Base-by-base conservation (phyloP, 2,113 vertebrate species). In the Zeus faber region DNA sequence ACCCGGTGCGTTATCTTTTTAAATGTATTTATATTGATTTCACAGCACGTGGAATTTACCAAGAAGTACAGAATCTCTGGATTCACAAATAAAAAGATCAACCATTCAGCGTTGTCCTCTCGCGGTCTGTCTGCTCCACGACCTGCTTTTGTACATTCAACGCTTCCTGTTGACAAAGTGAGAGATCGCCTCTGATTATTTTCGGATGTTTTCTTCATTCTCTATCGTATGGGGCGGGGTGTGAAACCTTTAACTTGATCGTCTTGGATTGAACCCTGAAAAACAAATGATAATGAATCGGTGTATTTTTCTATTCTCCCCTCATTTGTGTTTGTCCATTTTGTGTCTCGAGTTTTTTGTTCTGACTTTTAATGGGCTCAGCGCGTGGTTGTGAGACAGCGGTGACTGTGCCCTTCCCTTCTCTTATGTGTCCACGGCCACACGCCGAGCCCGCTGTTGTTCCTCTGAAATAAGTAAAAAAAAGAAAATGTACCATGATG, bases 1-100 rank as follows among this genome's bases (percentile, higher is more conserved):
- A 45, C n/a, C 43, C 51, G 58, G 47, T 69, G 65, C 50, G 17
- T 66, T 70, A 67, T 72, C 67, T 84, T 88, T 85, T 85, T 46
- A 50, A 79, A 73, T 77, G 81, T 89, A 89, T 89, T 89, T 89
- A 88, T 88, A 85, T 82, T 67, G 33, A 84, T 88, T 89, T 88
- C 89, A 87, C 86, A 18, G 23, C 39, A 39, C 54, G 80, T 88
- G 87, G 85, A 82, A 83, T 84, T 83, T 80, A 73, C 44, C 54
- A 55, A 53, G 17, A 71, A 82, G 62, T 80, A 69, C 72, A 78
- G 87, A 85, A 86, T 87, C 84, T 85, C 71, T 83, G 74, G 83
- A 84, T 88, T 90, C 77, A 43, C 72, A 71, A 79, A 83, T 88
- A 87, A 89, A 88, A 74, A 58, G 50, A 79, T 59, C 43, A 85